Evolutionary conservation across 2,113 vertebrate genomes (phyloP), one percentile per base, ranked within the genome.

Genomic region (Actenoides lindsayi): DNA sequence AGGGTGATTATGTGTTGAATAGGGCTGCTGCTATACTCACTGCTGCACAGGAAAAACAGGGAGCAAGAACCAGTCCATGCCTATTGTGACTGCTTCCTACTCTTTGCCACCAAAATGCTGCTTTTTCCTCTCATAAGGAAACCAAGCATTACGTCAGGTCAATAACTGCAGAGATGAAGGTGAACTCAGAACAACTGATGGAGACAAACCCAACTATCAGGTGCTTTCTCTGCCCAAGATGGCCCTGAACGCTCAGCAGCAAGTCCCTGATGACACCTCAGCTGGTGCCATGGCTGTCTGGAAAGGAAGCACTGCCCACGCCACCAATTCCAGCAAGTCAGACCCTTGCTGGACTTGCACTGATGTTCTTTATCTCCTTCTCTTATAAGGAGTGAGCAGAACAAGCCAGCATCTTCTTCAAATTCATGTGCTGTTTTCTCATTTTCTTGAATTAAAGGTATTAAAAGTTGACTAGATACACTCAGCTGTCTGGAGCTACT

Each of bases 261-360:
- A 88, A 79, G n/a, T 44, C 37, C 20, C n/a, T 76, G 41, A 17
- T 54, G 42, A 70, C 87, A 83, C 6, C 2, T 60, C 4, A 2
- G 35, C 27, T 30, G 23, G 8, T 48, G 41, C 30, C 28, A 35
- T 6, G 4, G 44, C 21, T 89, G 28, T 65, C 70, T 79, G 39
- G n/a, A 77, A 85, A 51, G 30, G 0, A 0, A 76, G 4, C 10
- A 39, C 10, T 81, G 30, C 20, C 46, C 42, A 71, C 0, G 0
- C 16, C 48, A 71, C 31, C 48, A 57, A 37, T 13, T 27, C 37
- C 50, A 67, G 42, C 0, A 2, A 83, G 35, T 42, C 0, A 3
- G 10, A 51, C 9, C 31, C 62, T 76, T 87, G 37, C 21, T 91
- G 69, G 19, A 25, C 42, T 91, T 70, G 23, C 65, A 67, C 14